Percentiles rank a stretch among this genome's conserved stretches.
These are phyloP conservation scores for Enteromius fasciolatus DNA, from an alignment of 2,797 vertebrate species.

Conservation along the genomic window DNA sequence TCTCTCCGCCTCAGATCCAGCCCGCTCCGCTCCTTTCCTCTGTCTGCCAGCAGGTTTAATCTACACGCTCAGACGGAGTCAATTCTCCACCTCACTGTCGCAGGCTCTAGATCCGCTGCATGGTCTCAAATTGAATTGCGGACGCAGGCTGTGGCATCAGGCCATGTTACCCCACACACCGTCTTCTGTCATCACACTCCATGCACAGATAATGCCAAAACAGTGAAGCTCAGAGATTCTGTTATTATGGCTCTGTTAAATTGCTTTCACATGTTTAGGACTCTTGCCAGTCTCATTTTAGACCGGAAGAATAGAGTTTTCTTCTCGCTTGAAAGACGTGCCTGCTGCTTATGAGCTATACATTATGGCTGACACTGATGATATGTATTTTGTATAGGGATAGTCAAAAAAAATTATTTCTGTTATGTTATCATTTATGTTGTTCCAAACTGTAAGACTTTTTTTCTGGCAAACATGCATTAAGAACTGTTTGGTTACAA, in stretches of 20 bases:
- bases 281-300: slow-evolving; percentile 38
- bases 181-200: slow-evolving; percentile 28
- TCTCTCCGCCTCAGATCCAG: slow-evolving; percentile 63
- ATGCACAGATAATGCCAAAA: slow-evolving; percentile 31
- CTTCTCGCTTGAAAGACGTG: background rate
- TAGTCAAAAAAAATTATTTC: background rate
- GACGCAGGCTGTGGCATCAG: slow-evolving; percentile 51
- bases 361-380: background rate
- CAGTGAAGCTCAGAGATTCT: slow-evolving; percentile 32
- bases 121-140: slow-evolving; percentile 65
- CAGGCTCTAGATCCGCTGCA: slow-evolving; percentile 55
- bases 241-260: slow-evolving; percentile 49
- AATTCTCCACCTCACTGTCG: slow-evolving; percentile 61
- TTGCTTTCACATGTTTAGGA: slow-evolving; percentile 51
- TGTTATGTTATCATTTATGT: background rate
- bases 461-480: background rate
- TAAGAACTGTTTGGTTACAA: background rate
- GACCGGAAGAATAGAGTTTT: background rate
- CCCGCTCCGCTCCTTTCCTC: slow-evolving; percentile 65
- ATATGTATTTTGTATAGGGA: background rate
- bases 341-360: background rate
- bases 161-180: slow-evolving; percentile 57
- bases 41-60: slow-evolving; percentile 60
- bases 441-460: background rate
- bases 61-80: slow-evolving; percentile 61